Evolutionary conservation across 2,113 vertebrate species (phyloP), one percentile per base, ranked within the genome.

Genomic region (Sarotherodon lohbergeri): DNA sequence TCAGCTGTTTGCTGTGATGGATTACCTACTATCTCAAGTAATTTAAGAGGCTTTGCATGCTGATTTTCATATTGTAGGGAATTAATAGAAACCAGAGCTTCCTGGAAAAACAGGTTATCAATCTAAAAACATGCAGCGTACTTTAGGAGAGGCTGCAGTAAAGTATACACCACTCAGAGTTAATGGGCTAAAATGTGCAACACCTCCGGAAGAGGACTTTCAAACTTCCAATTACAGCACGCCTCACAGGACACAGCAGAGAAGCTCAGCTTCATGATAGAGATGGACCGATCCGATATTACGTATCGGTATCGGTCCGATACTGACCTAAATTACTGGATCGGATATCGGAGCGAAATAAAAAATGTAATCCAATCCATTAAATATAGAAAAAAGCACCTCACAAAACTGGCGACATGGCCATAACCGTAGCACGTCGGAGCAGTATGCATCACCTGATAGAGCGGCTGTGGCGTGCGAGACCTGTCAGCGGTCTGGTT

Each of bases 181-280:
- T 89, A 78, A 82, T 85, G 91, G 66, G n/a, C 27, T 83, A 68
- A 84, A 86, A 90, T 80, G n/a, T 32, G 12, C 6, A 78, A n/a
- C 29, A 43, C 13, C 41, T 52, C 46, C 16, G 1, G 5, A 12
- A 22, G 46, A 36, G 24, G 24, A 73, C 3, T 52, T 19, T 57
- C 63, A 84, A 36, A 85, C 80, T 73, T 5, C 54, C 73, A 85
- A 66, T 81, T 46, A 61, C 39, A 73, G 34, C 76, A 54, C 1
- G 4, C 50, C 19, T 82, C 82, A 57, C 6, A 34, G 27, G 61
- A 48, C 24, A 55, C 79, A 57, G 32, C 17, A 32, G 10, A 17
- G 36, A 36, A 82, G 22, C 12, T 32, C 16, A 27, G 41, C 32
- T 50, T 48, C 85, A 78, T 36, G 54, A 76, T 46, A 39, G 4